Evolutionary conservation across 2,888 invertebrate genomes (phyloP).

Genomic region (Aporophyla lueneburgensis): DNA sequence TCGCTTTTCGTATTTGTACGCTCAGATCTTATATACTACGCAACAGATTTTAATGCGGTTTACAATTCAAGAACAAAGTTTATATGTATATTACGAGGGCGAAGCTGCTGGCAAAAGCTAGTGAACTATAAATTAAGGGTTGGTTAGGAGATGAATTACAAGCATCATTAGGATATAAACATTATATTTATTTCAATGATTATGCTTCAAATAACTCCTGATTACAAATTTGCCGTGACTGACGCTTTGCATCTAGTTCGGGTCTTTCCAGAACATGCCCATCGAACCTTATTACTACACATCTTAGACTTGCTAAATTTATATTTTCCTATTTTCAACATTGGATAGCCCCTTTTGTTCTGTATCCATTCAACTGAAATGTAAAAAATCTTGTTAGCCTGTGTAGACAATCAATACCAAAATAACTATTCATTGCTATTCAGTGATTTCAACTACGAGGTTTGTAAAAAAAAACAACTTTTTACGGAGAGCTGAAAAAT

Average conservation of each 20-base stretch:
- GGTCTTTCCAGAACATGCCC: slow-evolving; percentile 70
- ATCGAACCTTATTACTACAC: slow-evolving; percentile 53
- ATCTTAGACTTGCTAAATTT: slow-evolving; percentile 32
- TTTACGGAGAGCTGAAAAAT: not conserved
- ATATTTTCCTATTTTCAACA: slow-evolving; percentile 34
- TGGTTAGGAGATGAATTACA: not conserved
- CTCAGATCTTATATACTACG: too few relatives aligned
- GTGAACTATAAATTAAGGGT: not conserved
- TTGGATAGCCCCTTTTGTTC: slow-evolving; percentile 22
- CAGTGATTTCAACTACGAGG: not conserved
- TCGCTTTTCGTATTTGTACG: too few relatives aligned
- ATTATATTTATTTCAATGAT: slow-evolving; percentile 39
- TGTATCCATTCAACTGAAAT: slow-evolving; percentile 44
- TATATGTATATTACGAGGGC: too few relatives aligned
- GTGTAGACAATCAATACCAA: not conserved
- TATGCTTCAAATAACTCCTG: slow-evolving; percentile 61
- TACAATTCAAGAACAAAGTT: too few relatives aligned
- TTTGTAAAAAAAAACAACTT: not conserved
- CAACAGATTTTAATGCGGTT: too few relatives aligned
- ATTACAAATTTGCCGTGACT: slow-evolving; percentile 62
- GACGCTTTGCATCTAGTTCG: slow-evolving; percentile 72
- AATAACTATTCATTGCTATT: not conserved
- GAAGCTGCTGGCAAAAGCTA: too few relatives aligned
- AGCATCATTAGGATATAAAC: slow-evolving; percentile 4
- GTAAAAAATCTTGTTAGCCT: not conserved